Percentiles rank a stretch among this genome's conserved stretches.
phyloP scores from a whole-genome alignment of 2,113 vertebrate species.

The Brienomyrus longianalis region DNA sequence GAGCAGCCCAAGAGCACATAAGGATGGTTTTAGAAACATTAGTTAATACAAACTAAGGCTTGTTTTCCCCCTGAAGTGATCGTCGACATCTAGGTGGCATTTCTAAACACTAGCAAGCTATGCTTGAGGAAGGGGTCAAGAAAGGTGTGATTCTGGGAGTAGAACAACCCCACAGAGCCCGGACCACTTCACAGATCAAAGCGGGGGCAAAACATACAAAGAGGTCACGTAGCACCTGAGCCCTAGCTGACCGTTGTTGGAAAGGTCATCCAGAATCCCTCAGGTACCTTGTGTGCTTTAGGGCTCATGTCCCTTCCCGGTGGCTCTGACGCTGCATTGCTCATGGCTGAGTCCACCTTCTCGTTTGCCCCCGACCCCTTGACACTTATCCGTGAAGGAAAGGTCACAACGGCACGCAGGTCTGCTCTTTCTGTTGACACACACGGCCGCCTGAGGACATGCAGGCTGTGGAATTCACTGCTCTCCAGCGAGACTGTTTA shows the following conservation, averaged over 20 bases:
- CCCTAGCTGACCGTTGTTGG: background rate
- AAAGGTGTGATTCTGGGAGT: slow-evolving; percentile 8
- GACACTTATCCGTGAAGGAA: background rate
- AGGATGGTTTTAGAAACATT: background rate
- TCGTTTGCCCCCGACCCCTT: background rate
- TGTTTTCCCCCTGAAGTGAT: background rate
- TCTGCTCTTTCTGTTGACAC: background rate
- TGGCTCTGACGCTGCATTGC: background rate
- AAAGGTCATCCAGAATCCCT: background rate
- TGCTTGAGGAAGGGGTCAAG: background rate
- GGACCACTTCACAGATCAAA: slow-evolving; percentile 11
- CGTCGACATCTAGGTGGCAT: background rate
- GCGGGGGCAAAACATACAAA: background rate
- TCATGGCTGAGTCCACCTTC: background rate
- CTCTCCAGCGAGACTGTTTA: background rate
- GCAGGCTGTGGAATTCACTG: background rate
- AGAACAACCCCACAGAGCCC: background rate
- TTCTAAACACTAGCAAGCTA: background rate
- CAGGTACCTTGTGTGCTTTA: background rate
- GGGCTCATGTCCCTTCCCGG: background rate
- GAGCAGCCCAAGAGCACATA: background rate
- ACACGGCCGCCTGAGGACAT: background rate
- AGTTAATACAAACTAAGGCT: background rate
- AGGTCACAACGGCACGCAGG: background rate
- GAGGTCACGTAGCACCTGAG: slow-evolving; percentile 4